Evolutionary conservation across 2,113 vertebrate species (phyloP), one percentile per base, ranked within the genome.

Genomic region (Rhizomys pruinosus): DNA sequence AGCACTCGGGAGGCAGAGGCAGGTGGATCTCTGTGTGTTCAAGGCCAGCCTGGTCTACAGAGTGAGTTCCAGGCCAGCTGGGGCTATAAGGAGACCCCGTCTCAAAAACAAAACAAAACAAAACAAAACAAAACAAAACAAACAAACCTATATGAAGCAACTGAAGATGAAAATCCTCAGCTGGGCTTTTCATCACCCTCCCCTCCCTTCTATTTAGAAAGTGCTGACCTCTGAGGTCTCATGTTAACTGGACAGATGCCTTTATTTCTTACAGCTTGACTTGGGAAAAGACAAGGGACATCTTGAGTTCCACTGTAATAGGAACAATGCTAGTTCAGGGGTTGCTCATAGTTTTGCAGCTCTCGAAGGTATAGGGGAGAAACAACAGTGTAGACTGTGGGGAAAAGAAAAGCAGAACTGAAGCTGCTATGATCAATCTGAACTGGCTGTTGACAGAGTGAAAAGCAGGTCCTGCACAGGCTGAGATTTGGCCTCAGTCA

Each of bases 321-420:
- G 5, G n/a, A 86, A 89, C 77, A 63, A 94, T 80, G 80, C 89
- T 66, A 69, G 80, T 94, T 89, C 89, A 72, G 91, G 86, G 77
- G 93, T 87, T 84, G 78, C 95, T 92, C 61, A 82, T 96, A 81
- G 97, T 97, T 96, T 94, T 52, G 84, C 71, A 93, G 93, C 71
- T 87, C 57, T 39, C 93, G 91, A 97, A 64, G 82, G 97, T 87
- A 87, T 69, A 52, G 92, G 84, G 93, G 90, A 95, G 96, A 97
- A 97, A 97, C 95, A 94, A 94, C 94, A 91, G 84, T 79, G 81
- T 82, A 85, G 89, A 95, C 96, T 94, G 13, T 95, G 89, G 89
- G 96, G 97, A 92, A 85, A 82, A 91, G 90, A 87, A 47, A 79
- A 93, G 92, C 66, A 71, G 95, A 85, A 77, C 77, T 52, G 84